These are phyloP conservation scores for Latheticus oryzae DNA, from an alignment of 2,888 invertebrate species.

Conservation along the genomic window DNA sequence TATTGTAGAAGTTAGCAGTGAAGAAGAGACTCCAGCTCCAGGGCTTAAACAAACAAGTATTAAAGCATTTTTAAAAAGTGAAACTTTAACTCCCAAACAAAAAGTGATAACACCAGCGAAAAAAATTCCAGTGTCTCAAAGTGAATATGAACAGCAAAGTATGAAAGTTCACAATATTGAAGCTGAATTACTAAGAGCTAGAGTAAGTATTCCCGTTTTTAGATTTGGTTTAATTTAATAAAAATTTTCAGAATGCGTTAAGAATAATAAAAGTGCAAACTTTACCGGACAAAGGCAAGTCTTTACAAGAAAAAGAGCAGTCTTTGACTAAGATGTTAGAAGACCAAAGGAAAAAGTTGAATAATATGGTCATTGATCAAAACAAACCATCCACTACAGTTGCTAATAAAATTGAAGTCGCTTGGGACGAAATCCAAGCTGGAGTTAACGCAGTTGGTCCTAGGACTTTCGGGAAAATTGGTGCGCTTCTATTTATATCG, in stretches of 20 bases:
- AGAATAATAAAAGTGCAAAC: slow-evolving; percentile 57
- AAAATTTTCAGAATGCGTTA: slow-evolving; percentile 45
- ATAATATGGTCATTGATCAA: slow-evolving; percentile 66
- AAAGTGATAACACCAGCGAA: neutral
- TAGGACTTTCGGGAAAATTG: slow-evolving; percentile 69
- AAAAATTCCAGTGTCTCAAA: neutral
- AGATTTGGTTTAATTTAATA: slow-evolving; percentile 1
- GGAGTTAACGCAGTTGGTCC: slow-evolving; percentile 70
- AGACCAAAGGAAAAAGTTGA: slow-evolving; percentile 67
- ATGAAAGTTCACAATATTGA: slow-evolving; percentile 39
- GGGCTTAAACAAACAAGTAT: slow-evolving; percentile 6
- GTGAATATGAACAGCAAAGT: slow-evolving; percentile 65
- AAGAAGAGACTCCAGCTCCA: slow-evolving; percentile 4
- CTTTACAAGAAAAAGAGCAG: slow-evolving; percentile 68
- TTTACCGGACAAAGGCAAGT: slow-evolving; percentile 75
- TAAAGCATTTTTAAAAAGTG: neutral
- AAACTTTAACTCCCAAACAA: neutral
- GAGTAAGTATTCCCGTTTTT: slow-evolving; percentile 17
- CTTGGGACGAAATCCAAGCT: slow-evolving; percentile 70
- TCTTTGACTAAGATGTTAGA: slow-evolving; percentile 66
- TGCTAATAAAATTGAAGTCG: slow-evolving; percentile 43
- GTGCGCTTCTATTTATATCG: slow-evolving; percentile 38
- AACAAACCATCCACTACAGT: slow-evolving; percentile 53
- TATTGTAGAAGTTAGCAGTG: slow-evolving; percentile 18
- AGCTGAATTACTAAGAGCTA: slow-evolving; percentile 42